Percentiles rank a stretch among this genome's conserved stretches.
These are phyloP conservation scores for Hydractinia symbiolongicarpus DNA, from an alignment of 30 jellyfish, hydroid and myxozoan genomes.

Conservation along the genomic window DNA sequence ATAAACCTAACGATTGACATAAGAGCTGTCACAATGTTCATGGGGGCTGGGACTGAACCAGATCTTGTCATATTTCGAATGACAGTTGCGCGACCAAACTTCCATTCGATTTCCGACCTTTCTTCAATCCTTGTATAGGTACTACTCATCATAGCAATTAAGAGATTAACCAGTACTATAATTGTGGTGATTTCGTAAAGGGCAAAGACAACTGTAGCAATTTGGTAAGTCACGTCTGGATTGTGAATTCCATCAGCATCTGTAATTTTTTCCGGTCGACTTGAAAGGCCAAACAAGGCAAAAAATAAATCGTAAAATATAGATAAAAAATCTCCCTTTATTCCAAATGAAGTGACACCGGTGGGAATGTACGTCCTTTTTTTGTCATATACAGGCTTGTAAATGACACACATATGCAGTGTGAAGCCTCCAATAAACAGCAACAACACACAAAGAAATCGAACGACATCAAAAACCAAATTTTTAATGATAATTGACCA, in stretches of 20 bases:
- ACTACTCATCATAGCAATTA: constrained; percentile 92
- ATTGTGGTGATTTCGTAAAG: constrained; percentile 67
- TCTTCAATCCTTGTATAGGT: constrained; percentile 83
- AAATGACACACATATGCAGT: constrained; percentile 66
- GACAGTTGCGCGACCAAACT: constrained; percentile 78
- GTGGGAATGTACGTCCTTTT: constrained; percentile 54
- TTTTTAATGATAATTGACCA: constrained; percentile 83
- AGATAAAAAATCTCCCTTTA: constrained; percentile 30
- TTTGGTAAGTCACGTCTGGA: constrained; percentile 66
- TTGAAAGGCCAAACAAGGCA: constrained; percentile 71
- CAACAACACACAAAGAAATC: constrained; percentile 70
- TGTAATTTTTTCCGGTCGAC: constrained; percentile 42
- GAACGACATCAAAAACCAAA: constrained; percentile 63
- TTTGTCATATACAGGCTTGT: constrained; percentile 68
- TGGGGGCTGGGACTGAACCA: constrained; percentile 72
- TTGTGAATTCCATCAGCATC: constrained; percentile 42
- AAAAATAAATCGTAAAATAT: constrained; percentile 63
- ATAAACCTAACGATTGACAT: constrained; percentile 37
- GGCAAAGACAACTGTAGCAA: constrained; percentile 64
- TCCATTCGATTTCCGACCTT: constrained; percentile 90
- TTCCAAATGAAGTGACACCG: constrained; percentile 31
- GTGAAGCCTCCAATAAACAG: constrained; percentile 75
- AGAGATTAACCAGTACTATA: constrained; percentile 66
- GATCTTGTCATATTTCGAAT: constrained; percentile 87
- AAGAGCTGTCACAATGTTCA: constrained; percentile 44